phyloP scores from a whole-genome alignment of 92 coral and sea anemone genomes.

The Plumapathes pennacea region DNA sequence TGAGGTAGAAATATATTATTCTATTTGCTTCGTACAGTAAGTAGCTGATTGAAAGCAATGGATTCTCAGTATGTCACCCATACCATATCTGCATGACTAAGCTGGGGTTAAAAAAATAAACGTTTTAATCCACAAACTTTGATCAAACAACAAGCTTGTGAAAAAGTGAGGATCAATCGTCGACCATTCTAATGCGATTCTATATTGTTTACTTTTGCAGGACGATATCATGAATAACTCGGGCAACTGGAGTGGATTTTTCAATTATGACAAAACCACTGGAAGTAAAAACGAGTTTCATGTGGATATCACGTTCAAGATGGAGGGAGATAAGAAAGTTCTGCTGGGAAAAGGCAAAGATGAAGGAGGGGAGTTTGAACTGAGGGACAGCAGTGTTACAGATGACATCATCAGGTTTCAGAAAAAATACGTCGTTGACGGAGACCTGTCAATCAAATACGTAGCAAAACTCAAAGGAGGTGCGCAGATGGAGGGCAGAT shows the following conservation, averaged over 20 bases:
- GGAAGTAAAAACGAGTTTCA: constrained; percentile 63
- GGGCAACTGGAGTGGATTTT: constrained; percentile 88
- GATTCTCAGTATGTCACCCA: no score
- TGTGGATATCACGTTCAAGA: constrained; percentile 67
- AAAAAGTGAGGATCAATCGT: no score
- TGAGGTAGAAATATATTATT: constrained; percentile 55
- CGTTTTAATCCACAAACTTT: no score
- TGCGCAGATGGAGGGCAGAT: constrained; percentile 67
- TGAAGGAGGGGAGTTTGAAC: constrained; percentile 67
- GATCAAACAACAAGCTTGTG: no score
- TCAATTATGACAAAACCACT: constrained; percentile 79
- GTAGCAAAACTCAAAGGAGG: constrained; percentile 68
- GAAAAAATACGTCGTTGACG: constrained; percentile 48
- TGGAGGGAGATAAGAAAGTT: constrained; percentile 73
- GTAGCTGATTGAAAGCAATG: no score
- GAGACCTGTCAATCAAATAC: constrained; percentile 50
- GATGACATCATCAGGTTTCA: constrained; percentile 61
- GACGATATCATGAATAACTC: constrained; percentile 72
- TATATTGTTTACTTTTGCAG: no score
- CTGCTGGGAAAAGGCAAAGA: constrained; percentile 68
- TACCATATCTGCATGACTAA: no score
- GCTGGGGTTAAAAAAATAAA: no score
- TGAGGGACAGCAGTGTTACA: constrained; percentile 67
- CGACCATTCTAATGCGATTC: no score
- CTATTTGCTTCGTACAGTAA: no score